Conservation (phyloP, 2,888 invertebrate genomes). For the Seira ritae region DNA sequence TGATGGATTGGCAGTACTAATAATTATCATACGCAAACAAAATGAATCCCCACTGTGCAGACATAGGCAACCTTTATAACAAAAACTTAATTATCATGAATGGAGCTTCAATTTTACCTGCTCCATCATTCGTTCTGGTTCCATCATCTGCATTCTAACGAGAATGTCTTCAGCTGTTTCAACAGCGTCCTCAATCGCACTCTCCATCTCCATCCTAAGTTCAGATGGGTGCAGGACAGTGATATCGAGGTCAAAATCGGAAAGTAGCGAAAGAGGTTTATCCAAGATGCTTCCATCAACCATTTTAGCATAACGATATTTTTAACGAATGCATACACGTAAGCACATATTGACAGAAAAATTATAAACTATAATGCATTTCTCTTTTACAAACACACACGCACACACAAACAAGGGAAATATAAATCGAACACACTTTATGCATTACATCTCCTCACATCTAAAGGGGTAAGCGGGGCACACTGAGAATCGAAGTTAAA, state of each 20-base stretch:
- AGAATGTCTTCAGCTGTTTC: constrained; percentile 61
- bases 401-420: too few species aligned
- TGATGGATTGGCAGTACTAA: constrained; percentile 58
- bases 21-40: too few species aligned
- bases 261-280: constrained; percentile 51
- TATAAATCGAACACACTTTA: too few species aligned
- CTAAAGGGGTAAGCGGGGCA: constrained; percentile 16
- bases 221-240: constrained; percentile 47
- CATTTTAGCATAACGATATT: constrained; percentile 22
- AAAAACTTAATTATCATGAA: too few species aligned
- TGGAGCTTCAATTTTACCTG: constrained; percentile 27
- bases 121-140: constrained; percentile 64
- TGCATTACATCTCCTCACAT: too few species aligned
- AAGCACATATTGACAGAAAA: too few species aligned
- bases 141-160: constrained; percentile 60
- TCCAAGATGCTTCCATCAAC: constrained; percentile 32
- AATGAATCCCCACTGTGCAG: too few species aligned
- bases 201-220: constrained; percentile 61
- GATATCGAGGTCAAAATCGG: constrained; percentile 46
- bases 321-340: too few species aligned
- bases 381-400: too few species aligned
- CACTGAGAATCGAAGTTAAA: constrained; percentile 21
- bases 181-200: constrained; percentile 55
- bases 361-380: too few species aligned
- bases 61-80: too few species aligned